Evolutionary conservation across 2,888 invertebrate species (phyloP).

Genomic region (Diadegma fenestrale): DNA sequence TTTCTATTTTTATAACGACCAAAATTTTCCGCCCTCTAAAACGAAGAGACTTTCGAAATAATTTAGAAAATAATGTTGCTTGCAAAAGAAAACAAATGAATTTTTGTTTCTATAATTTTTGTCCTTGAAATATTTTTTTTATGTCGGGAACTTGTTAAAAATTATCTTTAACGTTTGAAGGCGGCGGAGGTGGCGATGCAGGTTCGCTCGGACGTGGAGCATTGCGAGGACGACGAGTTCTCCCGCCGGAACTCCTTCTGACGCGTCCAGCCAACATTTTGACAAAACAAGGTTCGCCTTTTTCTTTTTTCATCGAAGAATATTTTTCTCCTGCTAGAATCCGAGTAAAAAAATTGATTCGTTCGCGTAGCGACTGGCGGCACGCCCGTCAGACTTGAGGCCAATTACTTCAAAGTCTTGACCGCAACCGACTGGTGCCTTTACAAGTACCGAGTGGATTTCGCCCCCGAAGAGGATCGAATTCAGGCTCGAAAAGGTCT

Average conservation of each 20-base stretch:
- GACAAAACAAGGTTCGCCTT: slow-evolving; percentile 80
- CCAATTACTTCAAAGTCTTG: slow-evolving; percentile 90
- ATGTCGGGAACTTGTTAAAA: not conserved
- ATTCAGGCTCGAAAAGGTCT: slow-evolving; percentile 87
- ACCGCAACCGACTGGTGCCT: slow-evolving; percentile 90
- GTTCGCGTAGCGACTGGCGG: slow-evolving; percentile 86
- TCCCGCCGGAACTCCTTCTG: slow-evolving; percentile 85
- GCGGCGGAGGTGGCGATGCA: slow-evolving; percentile 80
- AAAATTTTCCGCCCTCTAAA: not conserved
- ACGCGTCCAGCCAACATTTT: slow-evolving; percentile 80
- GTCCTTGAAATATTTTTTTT: too few species aligned
- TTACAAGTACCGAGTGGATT: slow-evolving; percentile 91
- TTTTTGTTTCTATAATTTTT: too few species aligned
- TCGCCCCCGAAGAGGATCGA: slow-evolving; percentile 89
- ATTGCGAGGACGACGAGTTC: slow-evolving; percentile 86
- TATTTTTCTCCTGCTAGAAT: not conserved
- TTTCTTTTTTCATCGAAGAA: not conserved
- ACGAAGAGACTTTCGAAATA: not conserved
- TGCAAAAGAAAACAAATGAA: too few species aligned
- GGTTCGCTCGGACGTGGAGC: slow-evolving; percentile 86
- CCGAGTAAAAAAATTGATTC: not conserved
- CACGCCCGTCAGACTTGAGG: slow-evolving; percentile 84
- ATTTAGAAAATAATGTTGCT: too few species aligned
- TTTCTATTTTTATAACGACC: not conserved
- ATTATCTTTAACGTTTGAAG: slow-evolving; percentile 36